Conservation (phyloP, 2,888 invertebrate species). For the Cheilosia scutellata region DNA sequence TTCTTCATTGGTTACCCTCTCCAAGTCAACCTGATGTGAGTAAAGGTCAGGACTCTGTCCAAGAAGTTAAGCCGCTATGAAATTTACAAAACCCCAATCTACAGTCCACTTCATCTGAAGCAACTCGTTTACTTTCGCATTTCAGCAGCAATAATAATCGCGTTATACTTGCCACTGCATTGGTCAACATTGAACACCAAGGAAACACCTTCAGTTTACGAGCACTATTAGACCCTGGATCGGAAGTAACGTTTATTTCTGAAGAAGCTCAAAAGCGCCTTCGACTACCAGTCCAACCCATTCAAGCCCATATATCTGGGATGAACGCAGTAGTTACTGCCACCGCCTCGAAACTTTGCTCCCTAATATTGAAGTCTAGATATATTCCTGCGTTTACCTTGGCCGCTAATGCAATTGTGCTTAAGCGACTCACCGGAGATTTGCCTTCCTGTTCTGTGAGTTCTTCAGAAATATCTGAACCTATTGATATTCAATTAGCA, state of each 20-base stretch:
- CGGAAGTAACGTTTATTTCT: background rate
- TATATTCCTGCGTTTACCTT: background rate
- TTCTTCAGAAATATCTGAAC: background rate
- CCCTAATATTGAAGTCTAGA: background rate
- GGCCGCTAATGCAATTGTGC: background rate
- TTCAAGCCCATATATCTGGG: too few relatives aligned
- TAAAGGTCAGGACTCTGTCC: background rate
- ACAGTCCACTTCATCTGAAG: conserved; percentile 3
- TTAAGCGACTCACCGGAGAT: background rate
- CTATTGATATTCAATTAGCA: background rate
- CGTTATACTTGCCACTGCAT: background rate
- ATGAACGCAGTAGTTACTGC: background rate
- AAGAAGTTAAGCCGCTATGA: background rate
- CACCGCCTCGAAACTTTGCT: background rate
- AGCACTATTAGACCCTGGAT: background rate
- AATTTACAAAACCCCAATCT: background rate
- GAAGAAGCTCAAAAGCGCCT: background rate
- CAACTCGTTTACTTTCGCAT: background rate
- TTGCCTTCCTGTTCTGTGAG: background rate
- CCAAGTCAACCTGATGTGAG: background rate
- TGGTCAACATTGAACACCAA: background rate
- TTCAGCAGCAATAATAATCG: background rate
- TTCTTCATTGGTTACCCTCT: background rate
- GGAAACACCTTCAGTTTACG: background rate
- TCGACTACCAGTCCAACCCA: background rate